phyloP scores from a whole-genome alignment of 1,140 invertebrate species.

The Coenobita brevimanus region DNA sequence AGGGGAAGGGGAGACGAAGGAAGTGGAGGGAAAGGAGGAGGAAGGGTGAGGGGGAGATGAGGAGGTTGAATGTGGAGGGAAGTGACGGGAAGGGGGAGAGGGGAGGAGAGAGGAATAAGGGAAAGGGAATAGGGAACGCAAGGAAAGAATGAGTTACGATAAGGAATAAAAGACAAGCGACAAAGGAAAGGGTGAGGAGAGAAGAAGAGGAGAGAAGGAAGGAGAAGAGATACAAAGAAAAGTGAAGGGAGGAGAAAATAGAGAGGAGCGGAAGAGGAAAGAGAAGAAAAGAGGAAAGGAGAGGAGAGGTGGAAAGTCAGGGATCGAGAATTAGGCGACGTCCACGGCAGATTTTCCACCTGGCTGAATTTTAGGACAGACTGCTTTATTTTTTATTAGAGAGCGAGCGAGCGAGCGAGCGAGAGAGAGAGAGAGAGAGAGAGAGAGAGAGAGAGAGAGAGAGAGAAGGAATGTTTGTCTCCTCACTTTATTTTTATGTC shows the following conservation, averaged over 20 bases:
- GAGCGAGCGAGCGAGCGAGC: no score
- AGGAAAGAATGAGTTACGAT: background rate
- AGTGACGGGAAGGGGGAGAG: background rate
- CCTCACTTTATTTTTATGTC: no score
- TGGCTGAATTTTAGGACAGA: no score
- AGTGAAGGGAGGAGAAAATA: background rate
- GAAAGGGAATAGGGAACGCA: background rate
- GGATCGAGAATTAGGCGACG: no score
- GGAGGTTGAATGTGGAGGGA: background rate
- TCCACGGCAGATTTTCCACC: no score
- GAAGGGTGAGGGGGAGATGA: background rate
- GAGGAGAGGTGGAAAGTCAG: no score
- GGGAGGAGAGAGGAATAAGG: background rate
- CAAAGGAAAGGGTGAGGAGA: slow-evolving; percentile 2
- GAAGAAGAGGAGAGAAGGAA: slow-evolving; percentile 3
- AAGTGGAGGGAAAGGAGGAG: background rate
- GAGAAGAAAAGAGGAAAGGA: no score
- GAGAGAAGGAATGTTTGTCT: no score
- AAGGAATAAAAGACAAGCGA: background rate
- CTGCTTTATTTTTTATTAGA: no score
- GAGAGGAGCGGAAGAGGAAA: slow-evolving; percentile 1
- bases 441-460: no score
- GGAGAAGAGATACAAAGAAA: background rate
- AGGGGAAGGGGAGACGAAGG: background rate
- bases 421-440: no score